Conservation (phyloP, 2,797 vertebrate species). For the Enteromius treurensis region DNA sequence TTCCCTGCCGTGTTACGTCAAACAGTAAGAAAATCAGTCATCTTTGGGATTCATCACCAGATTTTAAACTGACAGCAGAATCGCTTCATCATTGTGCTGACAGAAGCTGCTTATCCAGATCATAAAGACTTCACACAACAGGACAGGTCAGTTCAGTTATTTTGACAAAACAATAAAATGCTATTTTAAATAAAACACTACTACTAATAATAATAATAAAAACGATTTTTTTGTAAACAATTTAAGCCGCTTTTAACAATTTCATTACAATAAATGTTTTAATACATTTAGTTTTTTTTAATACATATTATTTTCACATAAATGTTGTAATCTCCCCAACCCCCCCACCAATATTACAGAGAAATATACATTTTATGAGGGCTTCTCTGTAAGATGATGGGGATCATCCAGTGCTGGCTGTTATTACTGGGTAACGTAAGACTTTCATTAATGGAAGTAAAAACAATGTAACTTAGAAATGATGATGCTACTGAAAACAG, state of each 20-base stretch:
- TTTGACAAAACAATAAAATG: background rate
- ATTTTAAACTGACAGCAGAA: background rate
- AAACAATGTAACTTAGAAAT: background rate
- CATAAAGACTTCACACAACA: background rate
- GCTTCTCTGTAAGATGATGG: background rate
- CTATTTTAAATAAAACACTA: background rate
- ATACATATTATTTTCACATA: background rate
- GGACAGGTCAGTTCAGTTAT: background rate
- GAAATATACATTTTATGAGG: background rate
- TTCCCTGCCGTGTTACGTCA: background rate
- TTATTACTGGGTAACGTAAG: background rate
- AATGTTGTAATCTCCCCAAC: background rate
- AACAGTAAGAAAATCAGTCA: background rate
- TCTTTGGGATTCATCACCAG: background rate
- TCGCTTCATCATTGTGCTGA: background rate
- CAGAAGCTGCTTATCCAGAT: background rate
- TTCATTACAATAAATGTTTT: background rate
- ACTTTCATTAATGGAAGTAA: background rate
- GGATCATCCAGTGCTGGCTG: slow-evolving; percentile 3
- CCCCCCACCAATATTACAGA: background rate
- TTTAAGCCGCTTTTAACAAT: background rate
- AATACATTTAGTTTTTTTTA: background rate
- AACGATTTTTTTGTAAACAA: too few species aligned
- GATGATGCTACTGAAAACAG: background rate
- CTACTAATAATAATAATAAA: too few species aligned